phyloP scores from a whole-genome alignment of 2,797 vertebrate genomes.

The Hippocampus kuda region DNA sequence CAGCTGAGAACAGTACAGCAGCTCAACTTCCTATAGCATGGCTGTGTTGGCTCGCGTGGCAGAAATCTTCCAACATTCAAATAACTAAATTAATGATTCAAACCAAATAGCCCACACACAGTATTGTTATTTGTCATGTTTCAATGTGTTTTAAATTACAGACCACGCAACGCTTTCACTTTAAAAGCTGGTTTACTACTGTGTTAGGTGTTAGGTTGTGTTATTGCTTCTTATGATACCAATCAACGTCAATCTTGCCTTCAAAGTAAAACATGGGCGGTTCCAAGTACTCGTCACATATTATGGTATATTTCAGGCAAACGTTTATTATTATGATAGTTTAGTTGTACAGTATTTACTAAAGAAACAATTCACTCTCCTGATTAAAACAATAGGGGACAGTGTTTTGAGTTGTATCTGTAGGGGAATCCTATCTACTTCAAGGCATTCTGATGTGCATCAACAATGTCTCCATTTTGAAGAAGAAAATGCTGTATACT shows the following conservation, averaged over 20 bases:
- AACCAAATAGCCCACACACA: background rate
- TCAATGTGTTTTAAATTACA: background rate
- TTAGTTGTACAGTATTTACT: background rate
- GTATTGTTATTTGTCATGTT: no score
- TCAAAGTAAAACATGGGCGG: background rate
- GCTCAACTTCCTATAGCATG: background rate
- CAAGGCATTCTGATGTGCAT: background rate
- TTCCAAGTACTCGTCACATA: background rate
- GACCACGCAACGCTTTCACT: background rate
- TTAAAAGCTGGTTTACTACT: background rate
- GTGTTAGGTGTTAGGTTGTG: no score
- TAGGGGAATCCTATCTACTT: background rate
- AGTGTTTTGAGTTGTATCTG: background rate
- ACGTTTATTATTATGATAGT: slow-evolving; percentile 1
- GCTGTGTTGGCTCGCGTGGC: background rate
- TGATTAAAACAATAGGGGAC: background rate
- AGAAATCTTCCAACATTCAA: background rate
- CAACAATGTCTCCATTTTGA: background rate
- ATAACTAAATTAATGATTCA: background rate
- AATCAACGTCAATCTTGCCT: background rate
- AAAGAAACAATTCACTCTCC: background rate
- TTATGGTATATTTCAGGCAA: background rate
- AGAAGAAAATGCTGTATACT: background rate
- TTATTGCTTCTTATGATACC: background rate
- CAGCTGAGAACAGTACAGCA: slow-evolving; percentile 35